Conservation (phyloP, 1,140 invertebrate species). For the Solen grandis region DNA sequence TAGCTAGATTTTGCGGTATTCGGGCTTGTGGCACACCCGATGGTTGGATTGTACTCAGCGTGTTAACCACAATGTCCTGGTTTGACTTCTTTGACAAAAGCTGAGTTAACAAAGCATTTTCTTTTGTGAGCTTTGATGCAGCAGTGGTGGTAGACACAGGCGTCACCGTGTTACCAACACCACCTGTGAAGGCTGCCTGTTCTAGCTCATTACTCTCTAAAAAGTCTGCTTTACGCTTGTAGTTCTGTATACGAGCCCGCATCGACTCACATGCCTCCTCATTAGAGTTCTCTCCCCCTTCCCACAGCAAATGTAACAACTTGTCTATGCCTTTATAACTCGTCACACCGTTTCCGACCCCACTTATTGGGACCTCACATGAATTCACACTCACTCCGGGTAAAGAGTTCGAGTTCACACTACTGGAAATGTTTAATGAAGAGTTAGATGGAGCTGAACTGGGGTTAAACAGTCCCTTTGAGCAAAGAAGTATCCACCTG, state of each 20-base stretch:
- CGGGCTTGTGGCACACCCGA: constrained; percentile 73
- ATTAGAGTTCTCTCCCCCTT: constrained; percentile 35
- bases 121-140: constrained; percentile 83
- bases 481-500: constrained; percentile 17
- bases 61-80: constrained; percentile 84
- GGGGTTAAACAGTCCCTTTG: constrained; percentile 23
- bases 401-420: too few species aligned
- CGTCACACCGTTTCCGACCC: neutral
- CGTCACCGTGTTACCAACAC: neutral
- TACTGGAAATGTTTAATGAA: too few species aligned
- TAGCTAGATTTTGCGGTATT: constrained; percentile 72
- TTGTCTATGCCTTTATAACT: constrained; percentile 36
- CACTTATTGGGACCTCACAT: neutral
- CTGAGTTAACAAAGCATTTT: constrained; percentile 93
- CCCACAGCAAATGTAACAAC: constrained; percentile 42
- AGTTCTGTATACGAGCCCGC: constrained; percentile 24
- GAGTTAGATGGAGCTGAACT: neutral
- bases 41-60: constrained; percentile 68
- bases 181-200: neutral
- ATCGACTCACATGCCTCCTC: constrained; percentile 13
- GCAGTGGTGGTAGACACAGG: constrained; percentile 7
- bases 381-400: neutral
- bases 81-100: constrained; percentile 90
- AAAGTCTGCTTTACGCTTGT: constrained; percentile 33
- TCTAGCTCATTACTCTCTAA: constrained; percentile 5